Conservation (phyloP, 2,113 vertebrate genomes). For the Hemiprocne comata region DNA sequence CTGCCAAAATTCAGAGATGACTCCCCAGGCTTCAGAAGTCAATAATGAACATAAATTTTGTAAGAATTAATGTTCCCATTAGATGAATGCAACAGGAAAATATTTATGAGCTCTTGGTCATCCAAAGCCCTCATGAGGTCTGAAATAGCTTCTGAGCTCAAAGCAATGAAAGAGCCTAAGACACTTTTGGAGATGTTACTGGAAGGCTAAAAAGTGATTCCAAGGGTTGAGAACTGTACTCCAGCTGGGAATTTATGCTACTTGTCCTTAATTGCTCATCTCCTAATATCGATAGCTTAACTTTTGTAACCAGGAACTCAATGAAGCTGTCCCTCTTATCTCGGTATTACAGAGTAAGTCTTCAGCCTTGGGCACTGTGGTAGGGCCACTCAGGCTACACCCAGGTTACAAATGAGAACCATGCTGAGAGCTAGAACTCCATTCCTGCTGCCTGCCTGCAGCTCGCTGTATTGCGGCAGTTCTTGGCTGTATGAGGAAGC, state of each 20-base stretch:
- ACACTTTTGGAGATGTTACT: neutral
- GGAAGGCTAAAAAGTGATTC: neutral
- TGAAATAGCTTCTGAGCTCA: neutral
- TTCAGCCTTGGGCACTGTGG: neutral
- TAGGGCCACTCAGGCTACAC: neutral
- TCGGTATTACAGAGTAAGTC: neutral
- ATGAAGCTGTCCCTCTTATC: neutral
- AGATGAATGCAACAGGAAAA: neutral
- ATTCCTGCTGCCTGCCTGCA: neutral
- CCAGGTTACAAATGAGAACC: neutral
- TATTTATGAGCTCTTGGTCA: neutral
- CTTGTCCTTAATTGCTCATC: neutral
- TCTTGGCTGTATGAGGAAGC: neutral
- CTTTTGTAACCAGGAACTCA: neutral
- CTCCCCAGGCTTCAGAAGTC: neutral
- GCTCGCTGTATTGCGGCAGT: too few species aligned
- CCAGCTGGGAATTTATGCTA: neutral
- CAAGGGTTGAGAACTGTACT: neutral
- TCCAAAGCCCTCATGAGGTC: neutral
- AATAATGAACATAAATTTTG: neutral
- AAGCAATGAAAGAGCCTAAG: neutral
- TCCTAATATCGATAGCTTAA: neutral
- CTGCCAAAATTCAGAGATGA: neutral
- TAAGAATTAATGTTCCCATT: neutral
- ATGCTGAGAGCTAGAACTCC: neutral